A percentile compares a stretch with the other conserved stretches of the same genome.
Evolutionary conservation across 2,113 vertebrate species (phyloP).

Genomic region (Dunckerocampus dactyliophorus): DNA sequence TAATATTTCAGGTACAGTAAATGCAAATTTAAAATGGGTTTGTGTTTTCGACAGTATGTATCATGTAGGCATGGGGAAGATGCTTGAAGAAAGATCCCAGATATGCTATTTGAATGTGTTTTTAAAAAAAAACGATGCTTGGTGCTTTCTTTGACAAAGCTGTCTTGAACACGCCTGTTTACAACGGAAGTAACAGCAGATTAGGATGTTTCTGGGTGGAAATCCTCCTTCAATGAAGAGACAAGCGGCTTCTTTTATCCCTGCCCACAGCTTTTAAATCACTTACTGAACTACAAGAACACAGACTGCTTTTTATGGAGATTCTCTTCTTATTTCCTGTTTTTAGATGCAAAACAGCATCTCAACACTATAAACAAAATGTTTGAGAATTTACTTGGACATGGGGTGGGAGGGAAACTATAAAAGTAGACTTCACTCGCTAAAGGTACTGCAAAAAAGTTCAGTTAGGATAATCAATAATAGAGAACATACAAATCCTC

Average conservation of each 20-base stretch:
- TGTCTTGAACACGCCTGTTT: slow-evolving; percentile 59
- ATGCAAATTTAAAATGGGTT: background rate
- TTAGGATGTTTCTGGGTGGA: slow-evolving; percentile 63
- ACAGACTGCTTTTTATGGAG: slow-evolving; percentile 42
- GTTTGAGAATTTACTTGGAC: slow-evolving; percentile 33
- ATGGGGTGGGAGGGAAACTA: too few relatives aligned
- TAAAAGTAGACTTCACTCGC: too few relatives aligned
- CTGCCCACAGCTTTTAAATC: slow-evolving; percentile 63
- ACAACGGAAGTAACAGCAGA: slow-evolving; percentile 61
- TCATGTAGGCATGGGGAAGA: slow-evolving; percentile 2
- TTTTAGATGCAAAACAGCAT: slow-evolving; percentile 61
- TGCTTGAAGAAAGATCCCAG: slow-evolving; percentile 18
- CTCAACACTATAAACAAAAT: slow-evolving; percentile 31
- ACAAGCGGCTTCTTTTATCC: slow-evolving; percentile 55
- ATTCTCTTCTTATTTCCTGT: slow-evolving; percentile 46
- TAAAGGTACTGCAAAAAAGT: too few relatives aligned
- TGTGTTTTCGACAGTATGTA: slow-evolving; percentile 8
- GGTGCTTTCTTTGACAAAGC: slow-evolving; percentile 55
- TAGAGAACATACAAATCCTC: too few relatives aligned
- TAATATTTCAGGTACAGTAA: background rate
- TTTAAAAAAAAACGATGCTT: slow-evolving; percentile 13
- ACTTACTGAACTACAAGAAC: slow-evolving; percentile 51
- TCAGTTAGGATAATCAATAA: too few relatives aligned
- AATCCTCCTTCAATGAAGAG: slow-evolving; percentile 62
- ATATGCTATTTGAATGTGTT: slow-evolving; percentile 1